phyloP scores from a whole-genome alignment of 2,797 vertebrate species.

The Bradypodion ventrale region DNA sequence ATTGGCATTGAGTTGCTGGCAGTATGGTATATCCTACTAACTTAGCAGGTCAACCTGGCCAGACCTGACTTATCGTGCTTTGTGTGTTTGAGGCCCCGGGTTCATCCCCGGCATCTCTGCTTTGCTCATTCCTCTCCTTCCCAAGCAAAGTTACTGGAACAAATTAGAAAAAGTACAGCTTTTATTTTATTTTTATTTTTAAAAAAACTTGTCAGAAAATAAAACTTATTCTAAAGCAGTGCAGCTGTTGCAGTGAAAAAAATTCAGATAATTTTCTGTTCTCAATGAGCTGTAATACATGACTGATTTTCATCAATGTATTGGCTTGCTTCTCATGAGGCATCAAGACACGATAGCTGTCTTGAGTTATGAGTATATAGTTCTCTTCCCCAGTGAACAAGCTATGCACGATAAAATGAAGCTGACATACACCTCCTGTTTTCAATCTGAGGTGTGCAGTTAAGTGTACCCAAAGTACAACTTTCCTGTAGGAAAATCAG shows the following conservation, averaged over 20 bases:
- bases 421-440: background rate
- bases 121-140: no score
- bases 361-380: conserved; percentile 9
- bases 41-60: no score
- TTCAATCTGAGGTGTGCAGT: conserved; percentile 7
- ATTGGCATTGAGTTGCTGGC: no score
- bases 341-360: background rate
- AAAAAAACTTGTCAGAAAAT: no score
- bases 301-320: background rate
- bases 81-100: no score
- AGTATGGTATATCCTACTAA: no score
- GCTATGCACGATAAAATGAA: background rate
- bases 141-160: no score
- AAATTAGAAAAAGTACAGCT: no score
- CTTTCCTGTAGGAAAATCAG: conserved; percentile 9
- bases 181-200: no score
- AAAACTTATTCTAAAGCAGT: background rate
- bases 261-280: conserved; percentile 2
- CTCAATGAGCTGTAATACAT: background rate
- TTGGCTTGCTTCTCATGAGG: background rate
- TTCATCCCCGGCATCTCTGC: no score
- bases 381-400: background rate
- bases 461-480: background rate
- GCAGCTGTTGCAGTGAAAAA: background rate
- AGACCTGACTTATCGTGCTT: no score